Evolutionary conservation across 2,797 vertebrate species (phyloP), one percentile per base, ranked within the genome.

Genomic region (Moxostoma hubbsi): DNA sequence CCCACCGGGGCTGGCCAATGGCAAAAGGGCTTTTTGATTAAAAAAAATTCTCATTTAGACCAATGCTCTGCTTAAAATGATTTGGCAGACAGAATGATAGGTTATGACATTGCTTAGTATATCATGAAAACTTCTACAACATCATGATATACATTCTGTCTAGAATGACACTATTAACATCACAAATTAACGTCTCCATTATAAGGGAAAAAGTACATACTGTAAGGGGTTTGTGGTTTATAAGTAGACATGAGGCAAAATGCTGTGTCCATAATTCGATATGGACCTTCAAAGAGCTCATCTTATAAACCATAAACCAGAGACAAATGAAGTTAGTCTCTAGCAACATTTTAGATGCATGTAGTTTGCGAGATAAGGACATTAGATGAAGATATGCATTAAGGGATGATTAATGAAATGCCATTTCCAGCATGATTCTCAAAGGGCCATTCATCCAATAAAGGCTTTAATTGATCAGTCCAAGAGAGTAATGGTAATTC

Each of bases 261-360:
- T 9, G 10, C 12, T 71, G 67, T 15, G 3, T 71, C 36, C 15
- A 62, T 53, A 77, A 77, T 62, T 77, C 57, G 53, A 45, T 77
- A 45, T 54, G 5, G 57, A 62, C 16, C 11, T 62, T 78, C 68
- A 47, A 78, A 54, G 50, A 71, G 76, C 67, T 77, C 59, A 46
- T 70, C 15, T 53, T 53, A 63, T 45, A 53, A 74, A 63, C 49
- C 72, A 63, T 74, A 63, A 74, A 47, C 58, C 47, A 63, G 72
- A 43, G 58, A 63, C 72, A 45, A 74, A 43, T 43, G 4, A 46
- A n/a, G 53, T 45, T 46, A 16, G n/a, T 13, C 11, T 69, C 53
- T 43, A n/a, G 8, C 7, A n/a, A 11, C 47, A 15, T 43, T 74
- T 69, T 45, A 43, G 72, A 74, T 9, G 1, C 53, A 53, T 11